phyloP scores from a whole-genome alignment of 1,140 invertebrate genomes.

The Drosophila punjabiensis region DNA sequence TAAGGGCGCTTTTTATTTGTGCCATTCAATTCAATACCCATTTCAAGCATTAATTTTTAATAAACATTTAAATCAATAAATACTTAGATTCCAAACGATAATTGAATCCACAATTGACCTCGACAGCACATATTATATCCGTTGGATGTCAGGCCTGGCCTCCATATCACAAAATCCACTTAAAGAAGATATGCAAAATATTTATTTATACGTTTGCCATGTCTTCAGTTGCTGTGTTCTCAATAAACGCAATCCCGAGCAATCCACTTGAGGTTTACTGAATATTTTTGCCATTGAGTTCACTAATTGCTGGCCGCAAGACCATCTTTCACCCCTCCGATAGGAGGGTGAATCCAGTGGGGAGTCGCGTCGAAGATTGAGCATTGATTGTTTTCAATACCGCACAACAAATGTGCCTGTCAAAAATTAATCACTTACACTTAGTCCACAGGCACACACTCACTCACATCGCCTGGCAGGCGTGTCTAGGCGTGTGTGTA shows the following conservation, averaged over 20 bases:
- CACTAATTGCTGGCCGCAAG: constrained; percentile 34
- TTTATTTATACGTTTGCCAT: constrained; percentile 35
- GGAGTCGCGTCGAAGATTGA: constrained; percentile 69
- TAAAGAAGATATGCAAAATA: constrained; percentile 44
- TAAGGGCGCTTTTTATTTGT: not conserved
- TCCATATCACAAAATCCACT: constrained; percentile 20
- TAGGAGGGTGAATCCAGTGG: constrained; percentile 20
- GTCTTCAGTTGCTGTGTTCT: constrained; percentile 15
- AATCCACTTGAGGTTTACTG: constrained; percentile 43
- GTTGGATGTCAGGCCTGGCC: constrained; percentile 27
- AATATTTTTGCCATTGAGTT: constrained; percentile 34
- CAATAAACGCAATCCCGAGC: constrained; percentile 34
- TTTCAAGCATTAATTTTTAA: not conserved
- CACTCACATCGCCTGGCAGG: constrained; percentile 7
- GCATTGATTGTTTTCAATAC: constrained; percentile 83
- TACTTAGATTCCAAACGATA: constrained; percentile 1
- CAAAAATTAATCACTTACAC: constrained; percentile 84
- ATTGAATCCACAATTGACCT: constrained; percentile 14
- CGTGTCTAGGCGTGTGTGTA: constrained; percentile 20
- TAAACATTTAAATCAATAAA: constrained; percentile 7
- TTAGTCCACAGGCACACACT: constrained; percentile 58
- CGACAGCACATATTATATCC: constrained; percentile 9
- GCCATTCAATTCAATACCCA: not conserved
- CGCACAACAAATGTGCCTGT: constrained; percentile 77
- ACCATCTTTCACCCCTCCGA: not conserved